phyloP scores from a whole-genome alignment of 1,140 invertebrate species.

The Zaprionus vittiger region DNA sequence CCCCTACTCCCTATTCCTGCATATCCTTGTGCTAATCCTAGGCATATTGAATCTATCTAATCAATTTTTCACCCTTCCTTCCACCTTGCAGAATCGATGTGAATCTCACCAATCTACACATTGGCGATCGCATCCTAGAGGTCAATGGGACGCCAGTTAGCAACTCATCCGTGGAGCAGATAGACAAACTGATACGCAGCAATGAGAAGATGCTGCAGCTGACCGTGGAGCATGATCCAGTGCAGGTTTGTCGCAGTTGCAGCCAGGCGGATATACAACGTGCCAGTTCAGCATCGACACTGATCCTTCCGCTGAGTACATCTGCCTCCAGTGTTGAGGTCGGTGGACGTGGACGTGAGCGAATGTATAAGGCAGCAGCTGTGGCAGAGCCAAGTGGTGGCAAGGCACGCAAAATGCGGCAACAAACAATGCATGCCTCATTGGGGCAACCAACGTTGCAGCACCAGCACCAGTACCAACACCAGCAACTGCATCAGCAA shows the following conservation, averaged over 20 bases:
- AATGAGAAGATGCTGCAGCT: constrained; percentile 91
- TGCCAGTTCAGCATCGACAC: constrained; percentile 64
- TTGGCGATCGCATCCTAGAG: constrained; percentile 96
- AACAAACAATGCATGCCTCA: constrained; percentile 49
- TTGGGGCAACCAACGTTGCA: constrained; percentile 11
- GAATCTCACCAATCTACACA: constrained; percentile 92
- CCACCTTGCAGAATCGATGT: constrained; percentile 89
- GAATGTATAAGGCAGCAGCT: constrained; percentile 54
- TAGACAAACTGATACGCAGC: constrained; percentile 90
- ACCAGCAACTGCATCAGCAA: constrained; percentile 4
- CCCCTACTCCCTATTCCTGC: background rate
- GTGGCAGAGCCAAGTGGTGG: constrained; percentile 31
- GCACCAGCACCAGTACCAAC: constrained; percentile 16
- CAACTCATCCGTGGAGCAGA: constrained; percentile 89
- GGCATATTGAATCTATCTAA: background rate
- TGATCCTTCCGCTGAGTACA: constrained; percentile 71
- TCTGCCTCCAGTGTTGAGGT: constrained; percentile 79
- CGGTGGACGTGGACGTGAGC: constrained; percentile 56
- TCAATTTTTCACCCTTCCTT: background rate
- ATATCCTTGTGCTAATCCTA: background rate
- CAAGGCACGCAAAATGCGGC: constrained; percentile 60
- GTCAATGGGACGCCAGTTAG: constrained; percentile 95
- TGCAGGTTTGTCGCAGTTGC: constrained; percentile 86
- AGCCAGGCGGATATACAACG: constrained; percentile 77
- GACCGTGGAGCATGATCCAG: constrained; percentile 94